Evolutionary conservation across 2,113 vertebrate genomes (phyloP).

Genomic region (Pithys albifrons): DNA sequence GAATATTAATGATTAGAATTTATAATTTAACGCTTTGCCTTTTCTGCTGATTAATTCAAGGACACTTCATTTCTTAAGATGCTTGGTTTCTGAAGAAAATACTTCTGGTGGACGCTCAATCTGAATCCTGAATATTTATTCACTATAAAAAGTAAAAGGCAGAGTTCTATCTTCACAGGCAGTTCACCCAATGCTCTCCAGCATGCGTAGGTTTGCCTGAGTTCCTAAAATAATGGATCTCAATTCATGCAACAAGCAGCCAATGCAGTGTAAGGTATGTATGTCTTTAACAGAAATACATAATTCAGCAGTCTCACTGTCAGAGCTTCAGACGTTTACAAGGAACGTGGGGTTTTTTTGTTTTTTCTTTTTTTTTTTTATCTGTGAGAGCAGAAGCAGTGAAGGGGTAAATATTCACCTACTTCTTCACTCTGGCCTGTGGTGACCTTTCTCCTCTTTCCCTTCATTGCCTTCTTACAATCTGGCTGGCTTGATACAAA

Average conservation of each 20-base stretch:
- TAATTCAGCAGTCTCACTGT: conserved; percentile 50
- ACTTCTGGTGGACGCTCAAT: conserved; percentile 61
- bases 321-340: conserved; percentile 46
- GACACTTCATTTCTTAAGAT: conserved; percentile 76
- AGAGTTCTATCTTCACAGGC: conserved; percentile 9
- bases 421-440: neutral
- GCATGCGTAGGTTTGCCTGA: neutral
- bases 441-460: conserved; percentile 30
- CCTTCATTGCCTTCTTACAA: conserved; percentile 19
- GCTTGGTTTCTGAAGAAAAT: conserved; percentile 66
- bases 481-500: conserved; percentile 15
- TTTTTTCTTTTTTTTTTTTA: neutral
- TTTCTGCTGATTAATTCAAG: conserved; percentile 84
- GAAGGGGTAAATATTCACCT: conserved; percentile 26
- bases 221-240: conserved; percentile 46
- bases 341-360: no score
- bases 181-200: conserved; percentile 10
- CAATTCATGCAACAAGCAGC: conserved; percentile 41
- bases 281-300: conserved; percentile 61
- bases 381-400: neutral
- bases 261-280: conserved; percentile 32
- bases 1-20: conserved; percentile 82
- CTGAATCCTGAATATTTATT: conserved; percentile 74
- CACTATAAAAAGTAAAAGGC: conserved; percentile 43
- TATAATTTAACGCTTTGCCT: conserved; percentile 79